Base-by-base conservation (phyloP, 2,113 vertebrate species). In the Sitta europaea region DNA sequence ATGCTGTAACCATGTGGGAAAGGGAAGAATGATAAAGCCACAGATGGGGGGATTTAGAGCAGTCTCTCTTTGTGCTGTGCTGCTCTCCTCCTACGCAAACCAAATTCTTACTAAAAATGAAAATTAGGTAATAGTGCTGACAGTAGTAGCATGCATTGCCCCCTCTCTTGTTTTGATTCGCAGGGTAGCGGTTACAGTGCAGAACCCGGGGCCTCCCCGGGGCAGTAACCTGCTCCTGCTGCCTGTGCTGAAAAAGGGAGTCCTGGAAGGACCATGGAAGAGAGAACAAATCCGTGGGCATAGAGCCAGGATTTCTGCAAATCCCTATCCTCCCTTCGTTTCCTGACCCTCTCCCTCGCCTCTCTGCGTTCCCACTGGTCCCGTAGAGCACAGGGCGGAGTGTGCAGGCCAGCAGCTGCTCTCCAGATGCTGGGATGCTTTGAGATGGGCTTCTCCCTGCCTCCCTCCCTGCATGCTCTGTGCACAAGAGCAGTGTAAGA, bases 81-180 rank as follows among this genome's bases (percentile, higher is more conserved):
- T 96, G 83, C 79, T 97, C 47, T 90, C 78, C 66, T 95, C 94
- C 96, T 93, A 88, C 84, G 9, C 91, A 90, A 92, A 90, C 68
- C 65, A 42, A 90, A 93, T 88, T 94, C 93, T 93, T 96, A 63
- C 96, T 96, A 95, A 96, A 96, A 96, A 94, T 88, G 93, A 96
- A 75, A 93, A 94, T 78, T n/a, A 75, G 85, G 77, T 86, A 90
- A 66, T 93, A 62, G 90, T 84, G 79, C 78, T 90, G 90, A 76
- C 82, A 71, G 94, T 93, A 95, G 94, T 92, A 96, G 94, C 71
- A 28, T 45, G 86, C 6, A 0, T 90, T 92, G 84, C 93, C 92
- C 95, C 90, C 68, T 94, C 82, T 93, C 82, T 80, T 74, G 59
- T 57, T 96, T 93, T 74, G 68, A 81, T 92, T 96, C 93, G 72